Conservation (phyloP, 1,140 invertebrate genomes). For the Armadillidium nasatum region DNA sequence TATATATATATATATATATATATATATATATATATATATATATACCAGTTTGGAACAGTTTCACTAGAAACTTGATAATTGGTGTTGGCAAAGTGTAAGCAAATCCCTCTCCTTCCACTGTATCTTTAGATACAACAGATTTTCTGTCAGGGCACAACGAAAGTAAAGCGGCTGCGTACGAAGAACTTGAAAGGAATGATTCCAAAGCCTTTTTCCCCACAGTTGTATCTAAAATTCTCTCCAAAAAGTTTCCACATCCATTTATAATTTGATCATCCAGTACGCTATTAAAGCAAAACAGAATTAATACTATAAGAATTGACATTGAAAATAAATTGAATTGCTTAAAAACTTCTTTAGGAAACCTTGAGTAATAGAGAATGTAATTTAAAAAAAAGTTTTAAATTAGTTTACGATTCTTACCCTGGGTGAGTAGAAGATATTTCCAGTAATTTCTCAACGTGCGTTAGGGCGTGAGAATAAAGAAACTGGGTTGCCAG, state of each 20-base stretch:
- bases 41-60: constrained; percentile 66
- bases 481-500: not conserved
- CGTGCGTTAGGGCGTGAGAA: not conserved
- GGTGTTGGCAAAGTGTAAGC: constrained; percentile 39
- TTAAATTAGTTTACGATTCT: too few species aligned
- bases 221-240: constrained; percentile 71
- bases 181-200: constrained; percentile 63
- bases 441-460: not conserved
- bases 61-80: constrained; percentile 71
- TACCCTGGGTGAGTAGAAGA: not conserved
- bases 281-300: constrained; percentile 43
- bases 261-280: constrained; percentile 54
- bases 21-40: constrained; percentile 29
- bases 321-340: not conserved
- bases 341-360: not conserved
- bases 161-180: constrained; percentile 50
- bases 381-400: not conserved
- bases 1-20: too few species aligned
- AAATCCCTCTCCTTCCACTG: constrained; percentile 19
- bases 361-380: not conserved
- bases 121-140: not conserved
- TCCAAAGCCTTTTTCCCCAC: constrained; percentile 72
- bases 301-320: constrained; percentile 7
- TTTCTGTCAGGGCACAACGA: constrained; percentile 24
- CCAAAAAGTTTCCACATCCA: constrained; percentile 73